Percentiles rank a stretch among this genome's conserved stretches.
Evolutionary conservation across 2,888 invertebrate genomes (phyloP).

Genomic region (Chouioia cunea): DNA sequence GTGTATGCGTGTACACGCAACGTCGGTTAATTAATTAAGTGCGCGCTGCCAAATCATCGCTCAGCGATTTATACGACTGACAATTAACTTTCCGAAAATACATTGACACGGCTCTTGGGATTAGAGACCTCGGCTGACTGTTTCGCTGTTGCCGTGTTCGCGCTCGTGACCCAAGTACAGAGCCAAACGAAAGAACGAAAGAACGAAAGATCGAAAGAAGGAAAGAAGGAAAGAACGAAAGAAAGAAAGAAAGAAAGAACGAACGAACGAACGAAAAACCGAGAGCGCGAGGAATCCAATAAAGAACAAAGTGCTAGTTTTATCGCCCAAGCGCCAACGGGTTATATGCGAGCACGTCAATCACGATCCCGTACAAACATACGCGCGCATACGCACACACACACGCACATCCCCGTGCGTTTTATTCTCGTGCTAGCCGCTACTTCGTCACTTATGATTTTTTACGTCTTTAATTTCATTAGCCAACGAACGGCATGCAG

Average conservation of each 20-base stretch:
- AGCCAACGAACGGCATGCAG: not conserved
- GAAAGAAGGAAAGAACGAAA: not conserved
- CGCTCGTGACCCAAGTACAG: too few species aligned
- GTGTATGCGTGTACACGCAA: not conserved
- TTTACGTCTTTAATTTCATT: conserved; percentile 43
- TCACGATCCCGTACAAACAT: conserved; percentile 32
- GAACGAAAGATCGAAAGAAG: too few species aligned
- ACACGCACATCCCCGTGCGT: too few species aligned
- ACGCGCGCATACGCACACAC: not conserved
- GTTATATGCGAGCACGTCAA: conserved; percentile 46
- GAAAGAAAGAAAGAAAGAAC: conserved; percentile 2
- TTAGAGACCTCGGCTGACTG: too few species aligned
- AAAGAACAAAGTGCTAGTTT: conserved; percentile 48
- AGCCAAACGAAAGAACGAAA: conserved; percentile 28
- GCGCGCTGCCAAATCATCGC: conserved; percentile 47
- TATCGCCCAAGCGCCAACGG: conserved; percentile 42
- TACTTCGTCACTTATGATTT: conserved; percentile 30
- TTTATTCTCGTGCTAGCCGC: too few species aligned
- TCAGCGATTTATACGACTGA: conserved; percentile 61
- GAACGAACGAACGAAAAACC: conserved; percentile 4
- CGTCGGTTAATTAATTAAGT: conserved; percentile 30
- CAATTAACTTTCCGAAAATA: conserved; percentile 56
- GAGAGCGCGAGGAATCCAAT: conserved; percentile 42
- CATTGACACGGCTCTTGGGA: conserved; percentile 1
- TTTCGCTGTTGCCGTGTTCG: too few species aligned